Conservation (phyloP, 2,888 invertebrate species). For the Heliconius aoede region DNA sequence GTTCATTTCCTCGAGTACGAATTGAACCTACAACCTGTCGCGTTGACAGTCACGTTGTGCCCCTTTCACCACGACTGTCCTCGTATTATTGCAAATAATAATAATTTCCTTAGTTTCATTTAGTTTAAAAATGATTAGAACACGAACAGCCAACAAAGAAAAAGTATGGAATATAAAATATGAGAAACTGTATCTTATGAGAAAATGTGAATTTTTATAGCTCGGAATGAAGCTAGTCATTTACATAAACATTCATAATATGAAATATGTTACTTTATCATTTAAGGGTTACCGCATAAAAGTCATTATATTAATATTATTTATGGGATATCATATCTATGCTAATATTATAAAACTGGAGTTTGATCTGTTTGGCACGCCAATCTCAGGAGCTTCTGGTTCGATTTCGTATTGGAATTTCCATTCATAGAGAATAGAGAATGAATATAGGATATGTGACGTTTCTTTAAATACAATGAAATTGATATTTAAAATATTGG, state of each 20-base stretch:
- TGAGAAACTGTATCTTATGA: constrained; percentile 26
- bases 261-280: constrained; percentile 22
- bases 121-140: constrained; percentile 12
- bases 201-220: constrained; percentile 35
- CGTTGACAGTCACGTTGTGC: too few species aligned
- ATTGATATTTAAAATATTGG: too few species aligned
- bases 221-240: constrained; percentile 31
- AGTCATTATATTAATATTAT: neutral
- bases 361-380: neutral
- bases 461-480: too few species aligned
- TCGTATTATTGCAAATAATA: neutral
- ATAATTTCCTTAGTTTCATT: neutral
- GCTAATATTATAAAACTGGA: neutral
- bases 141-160: constrained; percentile 1
- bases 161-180: constrained; percentile 17
- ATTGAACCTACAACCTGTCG: too few species aligned
- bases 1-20: too few species aligned
- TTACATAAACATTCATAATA: constrained; percentile 28
- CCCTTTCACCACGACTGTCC: too few species aligned
- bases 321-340: neutral
- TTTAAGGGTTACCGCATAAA: constrained; percentile 6
- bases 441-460: too few species aligned
- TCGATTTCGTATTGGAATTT: too few species aligned
- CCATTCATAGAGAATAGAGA: too few species aligned
- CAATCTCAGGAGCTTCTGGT: neutral